These are phyloP conservation scores for Catocala nupta DNA, from an alignment of 2,888 invertebrate genomes.

Conservation along the genomic window DNA sequence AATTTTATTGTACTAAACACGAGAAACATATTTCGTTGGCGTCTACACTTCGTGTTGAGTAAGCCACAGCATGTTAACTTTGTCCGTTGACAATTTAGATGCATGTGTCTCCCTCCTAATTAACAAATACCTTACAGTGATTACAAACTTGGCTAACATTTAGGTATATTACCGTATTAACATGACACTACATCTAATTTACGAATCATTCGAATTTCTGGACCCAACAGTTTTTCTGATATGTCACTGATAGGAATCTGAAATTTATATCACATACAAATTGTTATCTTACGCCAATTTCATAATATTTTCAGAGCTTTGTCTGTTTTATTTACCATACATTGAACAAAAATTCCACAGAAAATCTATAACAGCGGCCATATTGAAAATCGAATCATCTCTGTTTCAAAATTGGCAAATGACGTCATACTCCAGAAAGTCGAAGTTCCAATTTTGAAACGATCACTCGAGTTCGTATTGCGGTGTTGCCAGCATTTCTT, in stretches of 20 bases:
- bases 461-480: conserved; percentile 38
- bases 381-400: conserved; percentile 33
- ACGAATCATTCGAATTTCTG: conserved; percentile 41
- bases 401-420: conserved; percentile 28
- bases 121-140: not conserved
- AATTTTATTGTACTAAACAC: not conserved
- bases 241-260: conserved; percentile 50
- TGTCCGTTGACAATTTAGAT: not conserved
- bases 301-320: conserved; percentile 10
- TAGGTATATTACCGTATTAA: conserved; percentile 2
- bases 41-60: not conserved
- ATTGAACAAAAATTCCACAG: conserved; percentile 57
- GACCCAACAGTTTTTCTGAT: conserved; percentile 51
- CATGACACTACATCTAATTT: conserved; percentile 24
- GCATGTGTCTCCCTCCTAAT: not conserved
- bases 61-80: not conserved
- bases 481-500: conserved; percentile 57
- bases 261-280: conserved; percentile 27
- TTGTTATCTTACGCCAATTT: conserved; percentile 15
- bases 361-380: conserved; percentile 58
- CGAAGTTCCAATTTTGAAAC: conserved; percentile 33
- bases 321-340: conserved; percentile 22
- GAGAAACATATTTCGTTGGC: not conserved
- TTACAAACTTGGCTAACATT: conserved; percentile 5
- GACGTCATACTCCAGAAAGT: conserved; percentile 6